Evolutionary conservation across 92 coral and sea anemone species (phyloP).

Genomic region (Epizoanthus ramosus): DNA sequence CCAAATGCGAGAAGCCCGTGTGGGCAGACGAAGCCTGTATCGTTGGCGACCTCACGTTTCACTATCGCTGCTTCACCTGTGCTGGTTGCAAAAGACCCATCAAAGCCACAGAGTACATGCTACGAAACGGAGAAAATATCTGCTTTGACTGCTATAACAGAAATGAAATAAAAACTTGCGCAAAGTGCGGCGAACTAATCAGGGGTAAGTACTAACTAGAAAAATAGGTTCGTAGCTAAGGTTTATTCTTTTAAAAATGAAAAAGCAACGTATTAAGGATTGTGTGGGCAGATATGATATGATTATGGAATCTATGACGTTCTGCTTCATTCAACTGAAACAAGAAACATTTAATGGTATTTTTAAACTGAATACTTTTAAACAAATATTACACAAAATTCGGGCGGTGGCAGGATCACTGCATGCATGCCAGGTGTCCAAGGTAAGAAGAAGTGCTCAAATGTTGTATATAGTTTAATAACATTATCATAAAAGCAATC

Average conservation of each 20-base stretch:
- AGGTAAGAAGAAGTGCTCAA: too few relatives aligned
- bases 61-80: slow-evolving; percentile 16
- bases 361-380: too few relatives aligned
- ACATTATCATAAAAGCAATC: too few relatives aligned
- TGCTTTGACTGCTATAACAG: slow-evolving; percentile 31
- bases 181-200: slow-evolving; percentile 30
- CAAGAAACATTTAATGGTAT: too few relatives aligned
- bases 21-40: background rate
- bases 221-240: background rate
- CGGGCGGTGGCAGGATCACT: too few relatives aligned
- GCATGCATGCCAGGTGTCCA: too few relatives aligned
- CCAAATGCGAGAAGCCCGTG: slow-evolving; percentile 8
- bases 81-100: background rate
- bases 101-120: slow-evolving; percentile 16
- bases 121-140: slow-evolving; percentile 20
- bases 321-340: too few relatives aligned
- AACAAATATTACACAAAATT: too few relatives aligned
- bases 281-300: too few relatives aligned
- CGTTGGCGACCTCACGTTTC: background rate
- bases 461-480: too few relatives aligned
- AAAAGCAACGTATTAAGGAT: background rate
- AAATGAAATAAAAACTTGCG: slow-evolving; percentile 28
- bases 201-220: background rate
- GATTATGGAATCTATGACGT: too few relatives aligned
- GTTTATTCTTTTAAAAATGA: background rate